Base-by-base conservation (phyloP, 2,797 vertebrate genomes). In the Prionace glauca region DNA sequence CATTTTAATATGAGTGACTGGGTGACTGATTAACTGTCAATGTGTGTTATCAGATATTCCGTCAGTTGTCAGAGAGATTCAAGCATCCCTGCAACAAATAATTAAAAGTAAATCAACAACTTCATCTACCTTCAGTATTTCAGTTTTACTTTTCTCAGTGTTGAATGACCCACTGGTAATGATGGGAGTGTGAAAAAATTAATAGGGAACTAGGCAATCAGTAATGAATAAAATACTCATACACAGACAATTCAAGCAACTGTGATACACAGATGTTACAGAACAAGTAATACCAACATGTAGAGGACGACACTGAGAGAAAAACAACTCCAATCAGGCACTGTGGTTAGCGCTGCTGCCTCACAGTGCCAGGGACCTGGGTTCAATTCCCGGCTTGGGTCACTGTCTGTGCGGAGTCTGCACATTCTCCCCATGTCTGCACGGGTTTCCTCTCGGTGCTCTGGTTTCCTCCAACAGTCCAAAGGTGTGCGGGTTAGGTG, bases 71-170 rank as follows among this genome's bases (percentile, higher is more conserved):
- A 84, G 41, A 18, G 79, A 41, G 79, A 18, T 24, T 24, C 22
- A 84, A 84, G 8, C 41, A 20, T 45, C 16, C 79, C 41, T 81
- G 79, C 36, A 81, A 36, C 20, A 81, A 45, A 84, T 84, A 45
- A 84, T 45, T 84, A 41, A 22, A 24, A 84, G 24, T 1, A 45
- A 84, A 22, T 22, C 41, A 45, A 84, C 41, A 84, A 20, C 18
- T 84, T 36, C 22, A n/a, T 32, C 29, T 65, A 84, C 24, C 8
- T 91, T 91, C 29, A 65, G 29, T 32, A 62, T 62, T 91, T 62
- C 56, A 32, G 29, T 91, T 90, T 91, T 91, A 65, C 65, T 91
- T 91, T 65, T 91, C 88, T 29, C 88, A 91, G 32, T 91, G 60
- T 65, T 36, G 32, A 60, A 91, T 91, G 60, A 91, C 14, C 60